Percentiles rank a stretch among this genome's conserved stretches.
These are phyloP conservation scores for Drosophila sp. DNA, from an alignment of 1,140 invertebrate genomes.

Conservation along the genomic window DNA sequence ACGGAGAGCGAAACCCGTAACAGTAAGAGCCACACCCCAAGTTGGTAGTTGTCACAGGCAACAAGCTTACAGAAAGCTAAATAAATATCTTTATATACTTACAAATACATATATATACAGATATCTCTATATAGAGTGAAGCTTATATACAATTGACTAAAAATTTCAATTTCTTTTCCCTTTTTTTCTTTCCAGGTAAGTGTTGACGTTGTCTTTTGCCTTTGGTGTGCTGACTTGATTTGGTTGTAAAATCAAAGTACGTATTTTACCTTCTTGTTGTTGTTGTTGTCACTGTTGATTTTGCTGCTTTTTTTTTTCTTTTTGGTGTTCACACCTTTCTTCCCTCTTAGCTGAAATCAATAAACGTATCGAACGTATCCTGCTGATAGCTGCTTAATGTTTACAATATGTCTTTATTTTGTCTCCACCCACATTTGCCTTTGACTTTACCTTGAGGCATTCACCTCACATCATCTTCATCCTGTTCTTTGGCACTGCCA, in stretches of 20 bases:
- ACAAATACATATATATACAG: slow-evolving; percentile 22
- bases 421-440: slow-evolving; percentile 49
- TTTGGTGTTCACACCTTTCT: slow-evolving; percentile 26
- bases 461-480: slow-evolving; percentile 14
- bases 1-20: slow-evolving; percentile 36
- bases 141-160: slow-evolving; percentile 65
- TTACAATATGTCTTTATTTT: slow-evolving; percentile 79
- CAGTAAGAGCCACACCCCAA: slow-evolving; percentile 33
- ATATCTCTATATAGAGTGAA: slow-evolving; percentile 19
- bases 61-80: slow-evolving; percentile 63
- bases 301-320: slow-evolving; percentile 26
- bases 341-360: slow-evolving; percentile 64
- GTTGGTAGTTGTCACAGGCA: slow-evolving; percentile 69
- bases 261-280: slow-evolving; percentile 46
- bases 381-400: slow-evolving; percentile 80
- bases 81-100: slow-evolving; percentile 53
- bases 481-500: slow-evolving; percentile 16
- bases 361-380: slow-evolving; percentile 74
- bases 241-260: slow-evolving; percentile 79
- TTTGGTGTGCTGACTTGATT: slow-evolving; percentile 35
- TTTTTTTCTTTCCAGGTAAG: slow-evolving; percentile 62
- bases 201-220: slow-evolving; percentile 43
- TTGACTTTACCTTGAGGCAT: slow-evolving; percentile 75
- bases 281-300: background rate
- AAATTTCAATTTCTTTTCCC: slow-evolving; percentile 71